Conservation (phyloP, 1,140 invertebrate genomes). For the Amyelois transitella region DNA sequence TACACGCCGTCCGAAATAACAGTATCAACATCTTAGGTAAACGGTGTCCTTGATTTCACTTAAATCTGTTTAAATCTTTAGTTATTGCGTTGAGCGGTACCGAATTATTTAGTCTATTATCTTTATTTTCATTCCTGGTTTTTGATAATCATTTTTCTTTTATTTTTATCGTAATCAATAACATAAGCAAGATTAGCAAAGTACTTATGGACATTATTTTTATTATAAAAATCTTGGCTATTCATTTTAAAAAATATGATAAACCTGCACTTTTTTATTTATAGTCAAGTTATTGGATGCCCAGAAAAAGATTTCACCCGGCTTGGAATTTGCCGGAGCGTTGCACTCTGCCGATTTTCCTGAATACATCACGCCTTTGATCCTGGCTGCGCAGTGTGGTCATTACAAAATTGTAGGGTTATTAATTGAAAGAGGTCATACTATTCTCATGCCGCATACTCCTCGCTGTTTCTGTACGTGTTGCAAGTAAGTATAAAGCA, state of each 20-base stretch:
- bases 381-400: constrained; percentile 81
- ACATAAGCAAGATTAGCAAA: too few relatives aligned
- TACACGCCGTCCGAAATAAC: constrained; percentile 75
- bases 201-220: too few relatives aligned
- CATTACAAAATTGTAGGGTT: constrained; percentile 82
- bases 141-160: background rate
- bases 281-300: constrained; percentile 66
- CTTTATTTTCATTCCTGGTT: background rate
- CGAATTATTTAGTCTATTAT: background rate
- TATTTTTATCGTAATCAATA: too few relatives aligned
- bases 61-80: constrained; percentile 1
- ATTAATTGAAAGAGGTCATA: constrained; percentile 76
- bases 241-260: too few relatives aligned
- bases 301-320: constrained; percentile 55
- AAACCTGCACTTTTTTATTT: too few relatives aligned
- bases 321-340: constrained; percentile 71
- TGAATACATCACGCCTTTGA: constrained; percentile 81
- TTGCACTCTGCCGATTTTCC: constrained; percentile 78
- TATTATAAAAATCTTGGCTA: too few relatives aligned
- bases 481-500: constrained; percentile 71
- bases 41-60: constrained; percentile 18
- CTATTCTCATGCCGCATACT: constrained; percentile 76
- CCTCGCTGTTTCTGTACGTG: constrained; percentile 76
- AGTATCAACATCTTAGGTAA: constrained; percentile 61
- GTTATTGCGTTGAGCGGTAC: background rate